Base-by-base conservation (phyloP, 2,113 vertebrate genomes). In the Vombatus ursinus region DNA sequence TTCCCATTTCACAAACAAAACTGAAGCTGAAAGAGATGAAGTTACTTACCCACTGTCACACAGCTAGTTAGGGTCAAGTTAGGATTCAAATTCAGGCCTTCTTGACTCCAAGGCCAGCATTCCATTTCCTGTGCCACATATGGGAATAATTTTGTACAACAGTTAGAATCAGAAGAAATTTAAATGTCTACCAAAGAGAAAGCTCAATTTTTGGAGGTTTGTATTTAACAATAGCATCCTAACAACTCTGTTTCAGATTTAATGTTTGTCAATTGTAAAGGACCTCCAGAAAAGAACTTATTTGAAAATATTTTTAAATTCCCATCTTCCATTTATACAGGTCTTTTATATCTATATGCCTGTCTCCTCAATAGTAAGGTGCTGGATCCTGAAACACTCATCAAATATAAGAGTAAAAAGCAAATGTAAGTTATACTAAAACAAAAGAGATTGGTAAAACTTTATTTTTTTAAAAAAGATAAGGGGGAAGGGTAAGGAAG, bases 151-250 rank as follows among this genome's bases (percentile, higher is more conserved):
- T 77, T 16, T 77, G 14, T n/a, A n/a, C 12, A 77, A 77, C 31
- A 19, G 31, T 77, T 77, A 11, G 16, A 77, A 77, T n/a, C 37
- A n/a, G 37, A 77, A n/a, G 61, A 77, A 95, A 96, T 91, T 94
- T 91, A 49, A 94, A 47, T 37, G 47, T 54, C 95, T 94, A 7
- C 61, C 48, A 3, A 57, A 94, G 77, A 95, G 89, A 94, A 94
- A 84, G 23, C 61, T 94, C 90, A 37, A 93, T 93, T 93, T 0
- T 3, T 90, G 93, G 94, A 96, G 95, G 90, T 14, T 95, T 96
- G 95, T 90, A 84, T 92, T 77, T 93, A 89, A 68, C 0, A 4
- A 28, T 61, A 95, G 90, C 8, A 0, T 50, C 68, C 52, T 89
- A 90, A 93, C 37, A 84, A 93, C 61, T 8, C 51, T 9, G 0